Base-by-base conservation (phyloP, 2,113 vertebrate species). In the Lampris megalopsis region DNA sequence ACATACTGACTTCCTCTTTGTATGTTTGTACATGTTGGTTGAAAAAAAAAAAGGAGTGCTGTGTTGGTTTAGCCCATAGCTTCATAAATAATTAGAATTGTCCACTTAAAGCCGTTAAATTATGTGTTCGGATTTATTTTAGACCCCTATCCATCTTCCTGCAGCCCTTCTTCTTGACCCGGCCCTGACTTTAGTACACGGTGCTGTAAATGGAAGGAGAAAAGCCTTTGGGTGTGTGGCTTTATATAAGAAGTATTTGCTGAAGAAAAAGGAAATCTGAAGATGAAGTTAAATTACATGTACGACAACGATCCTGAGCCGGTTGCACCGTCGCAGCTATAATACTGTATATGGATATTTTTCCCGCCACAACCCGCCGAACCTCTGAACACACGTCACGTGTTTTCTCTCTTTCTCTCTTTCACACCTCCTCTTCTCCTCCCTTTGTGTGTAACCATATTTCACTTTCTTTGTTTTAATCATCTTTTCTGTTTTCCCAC, bases 1-100 rank as follows among this genome's bases (percentile, higher is more conserved):
- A 83, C 78, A 83, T 75, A 48, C 74, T 41, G 54, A 63, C 71
- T 84, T 89, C 73, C 65, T 62, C 65, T 62, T 62, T 68, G 71
- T 86, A 80, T 63, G 65, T 77, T 60, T 62, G 40, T 40, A 63
- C 10, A 40, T 75, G 63, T 9, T 0, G 75, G 58, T 66, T 58
- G 70, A 64, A 88, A 68, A 69, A 57, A 50, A 65, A 69, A 63
- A 8, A 58, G 4, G 3, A 85, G 77, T 56, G 37, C 4, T 63
- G 41, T 69, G 40, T 80, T 85, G 42, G 53, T 59, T 10, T 63
- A 47, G 11, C n/a, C 43, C 47, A n/a, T 42, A 69, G 9, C 49
- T 53, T 65, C 42, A n/a, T 83, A 72, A 84, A 73, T 78, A 79
- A 72, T 70, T 59, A 3, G 36, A 59, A 56, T 63, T 73, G 9